Conservation (phyloP, 1,140 invertebrate genomes). For the Cataglyphis hispanica region DNA sequence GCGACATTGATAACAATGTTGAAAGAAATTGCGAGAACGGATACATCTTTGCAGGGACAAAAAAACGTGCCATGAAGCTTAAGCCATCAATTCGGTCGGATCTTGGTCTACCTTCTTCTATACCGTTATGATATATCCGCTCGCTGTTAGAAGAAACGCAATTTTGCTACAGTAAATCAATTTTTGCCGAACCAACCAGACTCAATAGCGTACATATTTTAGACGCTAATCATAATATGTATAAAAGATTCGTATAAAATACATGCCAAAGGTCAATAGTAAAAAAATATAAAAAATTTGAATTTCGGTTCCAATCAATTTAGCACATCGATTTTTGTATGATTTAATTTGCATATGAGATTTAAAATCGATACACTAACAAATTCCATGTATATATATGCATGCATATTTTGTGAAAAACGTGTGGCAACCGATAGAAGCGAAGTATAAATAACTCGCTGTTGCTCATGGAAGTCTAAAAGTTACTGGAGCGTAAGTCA, state of each 20-base stretch:
- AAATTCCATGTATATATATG: not conserved
- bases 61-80: slow-evolving; percentile 27
- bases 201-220: not conserved
- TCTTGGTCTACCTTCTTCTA: slow-evolving; percentile 15
- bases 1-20: slow-evolving; percentile 15
- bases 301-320: not conserved
- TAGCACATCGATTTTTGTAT: not conserved
- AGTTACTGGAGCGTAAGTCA: slow-evolving; percentile 47
- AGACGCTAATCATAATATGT: slow-evolving; percentile 7
- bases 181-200: not conserved
- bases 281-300: not conserved
- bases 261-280: not conserved
- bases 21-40: slow-evolving; percentile 22
- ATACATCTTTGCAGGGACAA: slow-evolving; percentile 32
- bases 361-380: not conserved
- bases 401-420: not conserved
- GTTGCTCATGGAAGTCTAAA: not conserved
- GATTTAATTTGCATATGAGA: not conserved
- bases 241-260: not conserved
- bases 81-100: slow-evolving; percentile 20
- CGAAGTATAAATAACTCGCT: slow-evolving; percentile 24
- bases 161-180: slow-evolving; percentile 27
- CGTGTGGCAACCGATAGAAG: not conserved
- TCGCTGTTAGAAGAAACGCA: slow-evolving; percentile 10
- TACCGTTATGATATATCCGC: slow-evolving; percentile 10